phyloP scores from a whole-genome alignment of 1,140 invertebrate genomes.

The Drosophila virilis region DNA sequence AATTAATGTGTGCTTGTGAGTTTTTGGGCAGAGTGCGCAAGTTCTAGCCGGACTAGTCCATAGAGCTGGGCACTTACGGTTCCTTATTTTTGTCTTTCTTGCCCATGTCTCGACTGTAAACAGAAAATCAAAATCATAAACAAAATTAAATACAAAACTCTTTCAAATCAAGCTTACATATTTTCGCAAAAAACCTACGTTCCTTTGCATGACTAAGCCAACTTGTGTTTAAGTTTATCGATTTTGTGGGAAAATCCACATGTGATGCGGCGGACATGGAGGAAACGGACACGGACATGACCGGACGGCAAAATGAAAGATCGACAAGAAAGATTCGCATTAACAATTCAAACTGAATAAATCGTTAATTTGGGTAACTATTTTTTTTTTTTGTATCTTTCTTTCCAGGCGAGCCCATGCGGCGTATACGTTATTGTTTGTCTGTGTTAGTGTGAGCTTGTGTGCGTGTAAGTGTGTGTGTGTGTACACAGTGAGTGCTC shows the following conservation, averaged over 20 bases:
- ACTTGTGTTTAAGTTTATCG: conserved; percentile 67
- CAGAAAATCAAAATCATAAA: conserved; percentile 11
- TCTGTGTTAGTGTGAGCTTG: neutral
- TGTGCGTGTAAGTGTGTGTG: conserved; percentile 5
- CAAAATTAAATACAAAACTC: conserved; percentile 8
- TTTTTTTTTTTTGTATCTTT: neutral
- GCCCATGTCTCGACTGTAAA: conserved; percentile 55
- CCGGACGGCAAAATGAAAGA: neutral
- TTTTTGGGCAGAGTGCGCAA: conserved; percentile 49
- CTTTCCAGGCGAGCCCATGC: neutral
- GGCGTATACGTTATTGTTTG: conserved; percentile 13
- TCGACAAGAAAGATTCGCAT: neutral
- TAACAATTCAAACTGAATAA: neutral
- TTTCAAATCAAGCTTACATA: neutral
- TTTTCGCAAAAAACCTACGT: neutral
- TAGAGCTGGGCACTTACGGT: conserved; percentile 68
- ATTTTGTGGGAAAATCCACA: conserved; percentile 63
- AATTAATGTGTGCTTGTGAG: neutral
- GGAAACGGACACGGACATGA: conserved; percentile 17
- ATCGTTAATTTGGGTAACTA: neutral
- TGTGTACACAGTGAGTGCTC: conserved; percentile 9
- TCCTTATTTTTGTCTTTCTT: conserved; percentile 84
- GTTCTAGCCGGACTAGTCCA: conserved; percentile 60
- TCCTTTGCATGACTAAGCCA: conserved; percentile 46
- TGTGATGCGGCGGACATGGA: conserved; percentile 51